A percentile compares a stretch with the other conserved stretches of the same genome.
phyloP scores from a whole-genome alignment of 1,140 invertebrate species.

The Drosophila melanica region DNA sequence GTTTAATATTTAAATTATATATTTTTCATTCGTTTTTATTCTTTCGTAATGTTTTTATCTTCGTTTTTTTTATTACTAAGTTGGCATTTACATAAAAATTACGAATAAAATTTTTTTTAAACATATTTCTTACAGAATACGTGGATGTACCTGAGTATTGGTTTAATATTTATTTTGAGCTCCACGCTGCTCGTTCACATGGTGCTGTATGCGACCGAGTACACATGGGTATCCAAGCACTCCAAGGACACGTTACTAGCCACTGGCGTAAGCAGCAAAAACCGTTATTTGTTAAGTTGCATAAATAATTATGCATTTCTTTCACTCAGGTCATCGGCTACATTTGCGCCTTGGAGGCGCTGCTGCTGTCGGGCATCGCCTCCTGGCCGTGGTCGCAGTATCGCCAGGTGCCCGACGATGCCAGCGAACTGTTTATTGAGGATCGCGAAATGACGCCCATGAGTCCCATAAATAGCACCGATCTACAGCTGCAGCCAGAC shows the following conservation, averaged over 20 bases:
- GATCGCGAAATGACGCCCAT: constrained; percentile 84
- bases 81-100: no score
- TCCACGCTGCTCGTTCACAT: constrained; percentile 88
- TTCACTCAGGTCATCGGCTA: constrained; percentile 84
- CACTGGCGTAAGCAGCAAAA: constrained; percentile 83
- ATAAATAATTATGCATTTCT: background rate
- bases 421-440: constrained; percentile 84
- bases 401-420: constrained; percentile 84
- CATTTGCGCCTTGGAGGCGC: constrained; percentile 84
- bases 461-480: constrained; percentile 83
- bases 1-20: no score
- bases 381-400: constrained; percentile 84
- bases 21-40: no score
- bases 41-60: no score
- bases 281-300: no score
- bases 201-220: constrained; percentile 87
- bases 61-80: no score
- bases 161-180: constrained; percentile 87
- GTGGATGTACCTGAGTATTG: constrained; percentile 87
- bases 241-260: constrained; percentile 85
- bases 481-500: constrained; percentile 63
- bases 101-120: constrained; percentile 26
- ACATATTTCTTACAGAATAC: constrained; percentile 85
- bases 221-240: constrained; percentile 86
- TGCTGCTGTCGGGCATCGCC: constrained; percentile 84